phyloP scores from a whole-genome alignment of 2,888 invertebrate species.

The Torymus tubicola region DNA sequence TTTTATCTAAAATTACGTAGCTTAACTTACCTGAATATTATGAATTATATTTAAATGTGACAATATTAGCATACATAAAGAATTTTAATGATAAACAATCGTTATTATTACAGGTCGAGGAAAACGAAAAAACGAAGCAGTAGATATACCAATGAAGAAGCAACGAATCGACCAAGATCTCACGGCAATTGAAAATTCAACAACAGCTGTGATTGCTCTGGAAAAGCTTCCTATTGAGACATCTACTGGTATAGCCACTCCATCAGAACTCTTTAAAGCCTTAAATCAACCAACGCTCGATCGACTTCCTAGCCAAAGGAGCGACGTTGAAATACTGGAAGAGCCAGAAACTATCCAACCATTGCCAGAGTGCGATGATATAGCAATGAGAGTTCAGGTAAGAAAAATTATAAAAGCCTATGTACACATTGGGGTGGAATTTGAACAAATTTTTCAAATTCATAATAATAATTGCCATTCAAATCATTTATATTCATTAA shows the following conservation, averaged over 20 bases:
- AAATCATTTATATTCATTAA: no score
- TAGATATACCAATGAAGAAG: conserved; percentile 62
- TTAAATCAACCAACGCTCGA: conserved; percentile 64
- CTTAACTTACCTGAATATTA: no score
- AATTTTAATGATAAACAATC: no score
- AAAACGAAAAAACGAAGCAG: conserved; percentile 69
- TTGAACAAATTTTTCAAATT: no score
- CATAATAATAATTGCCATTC: no score
- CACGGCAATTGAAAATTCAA: conserved; percentile 68
- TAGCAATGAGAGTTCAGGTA: conserved; percentile 33
- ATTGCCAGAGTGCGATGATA: conserved; percentile 53
- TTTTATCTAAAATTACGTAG: neutral
- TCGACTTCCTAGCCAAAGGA: neutral
- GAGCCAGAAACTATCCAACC: conserved; percentile 11
- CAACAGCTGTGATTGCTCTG: conserved; percentile 69
- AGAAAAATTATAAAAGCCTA: neutral
- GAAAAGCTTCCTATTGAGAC: conserved; percentile 61
- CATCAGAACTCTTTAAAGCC: conserved; percentile 69
- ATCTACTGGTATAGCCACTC: conserved; percentile 55
- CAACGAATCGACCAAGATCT: conserved; percentile 70
- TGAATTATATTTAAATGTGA: neutral
- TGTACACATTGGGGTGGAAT: no score
- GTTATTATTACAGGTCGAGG: conserved; percentile 59
- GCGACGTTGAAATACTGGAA: conserved; percentile 49
- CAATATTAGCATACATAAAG: no score